These are phyloP conservation scores for Aldrovandia affinis DNA, from an alignment of 2,797 vertebrate species.

Conservation along the genomic window DNA sequence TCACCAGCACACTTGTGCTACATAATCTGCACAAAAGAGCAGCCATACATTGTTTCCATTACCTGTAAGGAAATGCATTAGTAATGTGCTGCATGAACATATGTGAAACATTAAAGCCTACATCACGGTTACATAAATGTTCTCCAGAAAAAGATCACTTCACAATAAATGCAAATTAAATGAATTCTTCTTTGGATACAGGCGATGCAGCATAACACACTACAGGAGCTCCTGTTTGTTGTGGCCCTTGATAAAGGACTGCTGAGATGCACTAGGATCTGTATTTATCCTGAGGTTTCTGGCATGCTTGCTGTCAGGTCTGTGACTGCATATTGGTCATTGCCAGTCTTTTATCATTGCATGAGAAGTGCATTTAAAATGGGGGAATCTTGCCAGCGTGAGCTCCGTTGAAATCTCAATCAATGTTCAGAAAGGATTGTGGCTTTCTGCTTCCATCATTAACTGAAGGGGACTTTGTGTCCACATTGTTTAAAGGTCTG, in stretches of 20 bases:
- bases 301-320: background rate
- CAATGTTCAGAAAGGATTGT: background rate
- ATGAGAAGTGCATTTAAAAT: background rate
- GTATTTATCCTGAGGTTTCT: background rate
- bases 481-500: constrained; percentile 1
- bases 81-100: background rate
- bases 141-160: background rate
- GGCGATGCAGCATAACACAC: background rate
- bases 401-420: background rate
- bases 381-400: background rate
- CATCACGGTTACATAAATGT: background rate
- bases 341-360: background rate
- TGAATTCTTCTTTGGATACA: background rate
- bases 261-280: background rate
- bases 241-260: background rate
- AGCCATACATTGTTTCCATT: background rate
- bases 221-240: background rate
- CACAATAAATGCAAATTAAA: background rate
- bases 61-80: background rate
- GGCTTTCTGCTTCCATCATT: constrained; percentile 5
- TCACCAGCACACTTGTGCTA: background rate
- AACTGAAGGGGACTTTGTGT: constrained; percentile 9
- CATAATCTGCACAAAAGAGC: background rate
- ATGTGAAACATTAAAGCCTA: background rate
- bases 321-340: background rate